Evolutionary conservation across 2,797 vertebrate species (phyloP), one percentile per base, ranked within the genome.

Genomic region (Onychomys torridus): DNA sequence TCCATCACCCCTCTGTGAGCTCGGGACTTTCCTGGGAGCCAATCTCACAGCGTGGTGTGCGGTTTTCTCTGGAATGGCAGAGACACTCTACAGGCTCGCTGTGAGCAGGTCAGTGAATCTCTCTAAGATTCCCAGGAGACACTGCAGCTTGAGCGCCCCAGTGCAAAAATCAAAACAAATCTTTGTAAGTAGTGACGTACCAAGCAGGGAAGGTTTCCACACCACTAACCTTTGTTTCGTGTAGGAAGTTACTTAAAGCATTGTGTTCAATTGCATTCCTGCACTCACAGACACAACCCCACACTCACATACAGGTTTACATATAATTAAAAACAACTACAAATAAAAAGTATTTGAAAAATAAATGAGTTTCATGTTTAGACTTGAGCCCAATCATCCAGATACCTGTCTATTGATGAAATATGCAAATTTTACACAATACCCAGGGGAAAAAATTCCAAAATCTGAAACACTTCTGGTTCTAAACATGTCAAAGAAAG

Each of bases 311-410:
- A 79, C 77, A 55, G 17, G 32, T 79, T 79, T 79, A 79, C 5
- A 1, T 34, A 52, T 23, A 78, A 79, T 5, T 55, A n/a, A 55
- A 55, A 13, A 29, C 46, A 76, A 49, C 11, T 32, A 23, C 21
- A 9, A 71, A 19, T 12, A 27, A 49, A 65, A 92, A 3, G 13
- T 10, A 40, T 46, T 57, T 43, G 61, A 73, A 78, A 59, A 37
- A 43, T 86, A 87, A 43, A 43, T 55, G 43, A 57, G 34, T 86
- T 87, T 93, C 1, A 23, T 27, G 27, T 87, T 93, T 93, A 59
- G 61, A 93, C 29, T 11, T 78, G 6, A 13, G 27, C 52, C 25
- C 29, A n/a, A 40, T 32, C 29, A 7, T 63, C 19, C 43, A 2
- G 17, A 17, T 23, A 21, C 11, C 16, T 67, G 6, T 13, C 19